phyloP scores from a whole-genome alignment of 2,888 invertebrate genomes.

The Epinotia brunnichana region DNA sequence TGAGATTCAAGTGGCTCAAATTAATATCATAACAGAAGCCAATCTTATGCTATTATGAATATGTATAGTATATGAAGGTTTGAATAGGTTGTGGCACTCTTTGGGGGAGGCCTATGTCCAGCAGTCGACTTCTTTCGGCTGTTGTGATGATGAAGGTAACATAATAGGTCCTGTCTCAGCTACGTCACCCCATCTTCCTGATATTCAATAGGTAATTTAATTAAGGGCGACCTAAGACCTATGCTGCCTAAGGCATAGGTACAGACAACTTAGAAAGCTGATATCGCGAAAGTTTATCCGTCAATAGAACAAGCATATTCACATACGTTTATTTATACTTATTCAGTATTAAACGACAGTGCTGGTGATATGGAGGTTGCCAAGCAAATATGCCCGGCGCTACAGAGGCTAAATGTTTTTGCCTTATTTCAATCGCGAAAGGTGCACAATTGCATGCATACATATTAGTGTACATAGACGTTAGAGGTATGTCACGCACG shows the following conservation, averaged over 20 bases:
- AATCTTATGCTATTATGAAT: no score
- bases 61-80: no score
- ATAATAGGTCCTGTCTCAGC: neutral
- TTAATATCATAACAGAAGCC: no score
- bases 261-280: no score
- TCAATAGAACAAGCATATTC: constrained; percentile 2
- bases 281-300: neutral
- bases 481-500: constrained; percentile 32
- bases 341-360: neutral
- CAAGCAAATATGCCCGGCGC: neutral
- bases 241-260: neutral
- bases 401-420: neutral
- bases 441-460: neutral
- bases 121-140: no score
- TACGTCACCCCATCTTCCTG: neutral
- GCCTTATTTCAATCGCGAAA: neutral
- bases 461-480: neutral
- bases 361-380: neutral
- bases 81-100: no score
- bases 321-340: neutral
- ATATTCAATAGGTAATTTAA: neutral
- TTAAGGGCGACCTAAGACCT: no score
- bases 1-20: no score
- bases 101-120: no score
- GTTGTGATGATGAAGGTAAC: neutral